Conservation (phyloP, 2,888 invertebrate genomes). For the Perdita meconis region DNA sequence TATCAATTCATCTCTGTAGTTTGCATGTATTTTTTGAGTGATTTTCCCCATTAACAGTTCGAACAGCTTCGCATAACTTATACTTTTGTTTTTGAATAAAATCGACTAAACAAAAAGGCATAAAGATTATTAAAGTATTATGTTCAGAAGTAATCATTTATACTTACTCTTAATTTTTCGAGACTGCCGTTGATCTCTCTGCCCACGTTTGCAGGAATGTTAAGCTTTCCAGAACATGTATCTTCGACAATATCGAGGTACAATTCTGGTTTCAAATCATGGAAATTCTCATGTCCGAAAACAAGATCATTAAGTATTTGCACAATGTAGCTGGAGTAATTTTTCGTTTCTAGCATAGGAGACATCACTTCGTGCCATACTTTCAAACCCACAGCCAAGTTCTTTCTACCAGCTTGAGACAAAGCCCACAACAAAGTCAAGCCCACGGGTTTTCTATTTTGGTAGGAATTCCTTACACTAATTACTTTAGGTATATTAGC, state of each 20-base stretch:
- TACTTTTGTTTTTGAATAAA: constrained; percentile 79
- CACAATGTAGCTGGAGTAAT: constrained; percentile 88
- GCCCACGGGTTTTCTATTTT: constrained; percentile 90
- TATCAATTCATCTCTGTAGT: constrained; percentile 86
- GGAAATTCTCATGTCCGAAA: constrained; percentile 83
- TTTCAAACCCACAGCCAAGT: constrained; percentile 89
- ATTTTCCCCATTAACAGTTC: constrained; percentile 89
- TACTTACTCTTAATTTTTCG: constrained; percentile 86
- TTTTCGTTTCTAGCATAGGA: constrained; percentile 89
- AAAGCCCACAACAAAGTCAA: constrained; percentile 91
- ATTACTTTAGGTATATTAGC: constrained; percentile 88
- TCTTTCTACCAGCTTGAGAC: constrained; percentile 89
- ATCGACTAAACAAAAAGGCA: constrained; percentile 73
- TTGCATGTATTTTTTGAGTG: constrained; percentile 85
- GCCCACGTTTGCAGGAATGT: constrained; percentile 86
- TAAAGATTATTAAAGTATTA: constrained; percentile 33
- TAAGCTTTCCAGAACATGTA: constrained; percentile 86
- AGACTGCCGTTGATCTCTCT: constrained; percentile 86
- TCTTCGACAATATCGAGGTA: constrained; percentile 87
- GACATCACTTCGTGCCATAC: constrained; percentile 91
- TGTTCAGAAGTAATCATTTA: neutral
- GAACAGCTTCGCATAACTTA: constrained; percentile 85
- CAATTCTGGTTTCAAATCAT: constrained; percentile 85
- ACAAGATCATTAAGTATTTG: constrained; percentile 87
- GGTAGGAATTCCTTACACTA: constrained; percentile 89